phyloP scores from a whole-genome alignment of 2,113 vertebrate species.

The Telmatochromis sp. region DNA sequence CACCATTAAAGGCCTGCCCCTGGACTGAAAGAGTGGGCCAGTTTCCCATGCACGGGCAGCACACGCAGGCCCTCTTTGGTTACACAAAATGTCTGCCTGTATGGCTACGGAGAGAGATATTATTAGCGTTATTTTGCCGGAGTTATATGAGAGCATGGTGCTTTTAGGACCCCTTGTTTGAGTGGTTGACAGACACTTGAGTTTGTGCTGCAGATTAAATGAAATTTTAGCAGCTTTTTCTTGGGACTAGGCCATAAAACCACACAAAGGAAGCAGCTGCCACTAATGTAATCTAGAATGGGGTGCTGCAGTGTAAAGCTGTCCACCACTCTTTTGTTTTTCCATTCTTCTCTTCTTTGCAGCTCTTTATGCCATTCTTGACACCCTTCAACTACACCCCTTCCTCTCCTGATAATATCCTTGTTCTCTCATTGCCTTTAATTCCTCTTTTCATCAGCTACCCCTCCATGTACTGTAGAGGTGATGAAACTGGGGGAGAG shows the following conservation, averaged over 20 bases:
- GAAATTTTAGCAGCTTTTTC: slow-evolving; percentile 89
- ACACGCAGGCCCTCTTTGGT: slow-evolving; percentile 66
- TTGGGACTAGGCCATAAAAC: slow-evolving; percentile 66
- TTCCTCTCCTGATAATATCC: slow-evolving; percentile 48
- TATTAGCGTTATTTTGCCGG: slow-evolving; percentile 83
- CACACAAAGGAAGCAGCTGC: slow-evolving; percentile 87
- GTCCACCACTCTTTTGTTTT: slow-evolving; percentile 64
- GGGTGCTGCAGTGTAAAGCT: slow-evolving; percentile 61
- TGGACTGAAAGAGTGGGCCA: slow-evolving; percentile 57
- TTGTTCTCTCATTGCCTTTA: slow-evolving; percentile 37
- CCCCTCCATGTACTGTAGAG: background rate
- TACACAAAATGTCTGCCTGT: slow-evolving; percentile 80
- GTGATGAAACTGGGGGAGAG: slow-evolving; percentile 19
- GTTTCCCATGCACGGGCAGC: slow-evolving; percentile 62
- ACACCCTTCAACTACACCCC: slow-evolving; percentile 40
- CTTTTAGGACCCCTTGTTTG: slow-evolving; percentile 82
- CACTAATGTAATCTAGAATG: slow-evolving; percentile 79
- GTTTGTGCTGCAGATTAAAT: slow-evolving; percentile 85
- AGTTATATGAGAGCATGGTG: slow-evolving; percentile 79
- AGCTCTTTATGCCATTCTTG: slow-evolving; percentile 49
- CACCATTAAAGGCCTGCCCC: slow-evolving; percentile 39
- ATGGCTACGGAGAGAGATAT: slow-evolving; percentile 67
- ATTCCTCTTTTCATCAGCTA: slow-evolving; percentile 41
- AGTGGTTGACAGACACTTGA: slow-evolving; percentile 84
- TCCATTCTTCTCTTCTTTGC: slow-evolving; percentile 33